A percentile compares a stretch with the other conserved stretches of the same genome.
Conservation (phyloP, 2,797 vertebrate genomes). For the Mareca penelope region DNA sequence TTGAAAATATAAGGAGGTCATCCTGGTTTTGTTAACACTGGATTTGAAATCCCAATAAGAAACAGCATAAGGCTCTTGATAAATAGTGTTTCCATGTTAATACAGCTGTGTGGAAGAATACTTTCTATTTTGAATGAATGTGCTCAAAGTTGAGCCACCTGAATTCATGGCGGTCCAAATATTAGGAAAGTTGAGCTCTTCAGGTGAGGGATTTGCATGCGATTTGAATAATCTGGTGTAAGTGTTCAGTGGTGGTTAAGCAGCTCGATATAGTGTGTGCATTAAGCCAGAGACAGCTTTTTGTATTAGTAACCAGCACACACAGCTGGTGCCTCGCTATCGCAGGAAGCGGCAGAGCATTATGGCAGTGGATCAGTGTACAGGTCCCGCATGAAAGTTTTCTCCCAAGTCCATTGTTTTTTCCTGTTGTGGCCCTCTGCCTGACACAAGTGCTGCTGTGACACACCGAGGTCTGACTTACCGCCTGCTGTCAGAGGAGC, state of each 20-base stretch:
- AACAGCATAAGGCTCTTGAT: background rate
- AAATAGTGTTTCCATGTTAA: background rate
- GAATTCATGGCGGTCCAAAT: background rate
- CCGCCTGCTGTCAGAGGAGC: background rate
- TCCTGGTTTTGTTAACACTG: background rate
- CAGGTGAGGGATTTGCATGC: background rate
- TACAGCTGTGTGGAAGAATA: background rate
- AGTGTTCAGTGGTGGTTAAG: background rate
- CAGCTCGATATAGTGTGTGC: background rate
- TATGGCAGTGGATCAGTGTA: background rate
- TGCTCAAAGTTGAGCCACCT: background rate
- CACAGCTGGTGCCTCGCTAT: accelerated
- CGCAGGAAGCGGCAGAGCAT: background rate
- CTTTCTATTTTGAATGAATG: background rate
- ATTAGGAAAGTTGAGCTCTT: background rate
- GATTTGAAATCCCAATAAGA: background rate
- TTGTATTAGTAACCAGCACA: accelerated
- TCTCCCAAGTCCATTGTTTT: background rate
- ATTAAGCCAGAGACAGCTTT: background rate
- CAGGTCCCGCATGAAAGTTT: background rate
- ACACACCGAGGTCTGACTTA: background rate
- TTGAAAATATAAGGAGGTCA: background rate
- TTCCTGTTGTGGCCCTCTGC: background rate
- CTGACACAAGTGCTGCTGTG: background rate
- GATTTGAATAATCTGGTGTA: background rate